A percentile compares a stretch with the other conserved stretches of the same genome.
Conservation (phyloP, 2,888 invertebrate genomes). For the Thyatira batis region DNA sequence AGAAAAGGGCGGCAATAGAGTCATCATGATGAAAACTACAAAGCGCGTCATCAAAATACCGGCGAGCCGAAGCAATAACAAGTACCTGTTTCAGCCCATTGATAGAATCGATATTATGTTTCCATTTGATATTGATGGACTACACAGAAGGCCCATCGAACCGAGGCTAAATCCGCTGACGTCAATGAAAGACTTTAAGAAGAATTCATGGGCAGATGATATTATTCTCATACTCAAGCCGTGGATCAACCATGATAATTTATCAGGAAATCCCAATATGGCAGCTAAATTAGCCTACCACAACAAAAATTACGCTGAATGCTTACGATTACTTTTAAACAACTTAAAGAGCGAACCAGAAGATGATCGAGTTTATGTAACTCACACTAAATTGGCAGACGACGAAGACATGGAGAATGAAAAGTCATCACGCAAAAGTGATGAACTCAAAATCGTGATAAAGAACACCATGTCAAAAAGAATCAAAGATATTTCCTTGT, state of each 20-base stretch:
- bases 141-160: conserved; percentile 56
- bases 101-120: conserved; percentile 71
- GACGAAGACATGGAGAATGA: conserved; percentile 19
- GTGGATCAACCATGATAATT: conserved; percentile 59
- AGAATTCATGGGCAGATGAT: conserved; percentile 68
- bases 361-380: conserved; percentile 46
- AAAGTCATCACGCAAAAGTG: conserved; percentile 37
- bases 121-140: conserved; percentile 59
- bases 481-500: conserved; percentile 67
- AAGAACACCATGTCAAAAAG: conserved; percentile 64
- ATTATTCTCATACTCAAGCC: conserved; percentile 59
- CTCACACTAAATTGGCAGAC: conserved; percentile 44
- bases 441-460: conserved; percentile 58
- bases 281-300: conserved; percentile 70
- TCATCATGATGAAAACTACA: conserved; percentile 87
- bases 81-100: conserved; percentile 66
- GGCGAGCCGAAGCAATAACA: conserved; percentile 60
- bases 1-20: conserved; percentile 81
- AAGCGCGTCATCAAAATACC: conserved; percentile 88
- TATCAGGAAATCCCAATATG: conserved; percentile 61
- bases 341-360: conserved; percentile 46
- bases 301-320: conserved; percentile 58
- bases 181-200: conserved; percentile 60
- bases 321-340: conserved; percentile 55
- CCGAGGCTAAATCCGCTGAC: conserved; percentile 55